Evolutionary conservation across 2,113 vertebrate species (phyloP).

Genomic region (Oncorhynchus gorbuscha): DNA sequence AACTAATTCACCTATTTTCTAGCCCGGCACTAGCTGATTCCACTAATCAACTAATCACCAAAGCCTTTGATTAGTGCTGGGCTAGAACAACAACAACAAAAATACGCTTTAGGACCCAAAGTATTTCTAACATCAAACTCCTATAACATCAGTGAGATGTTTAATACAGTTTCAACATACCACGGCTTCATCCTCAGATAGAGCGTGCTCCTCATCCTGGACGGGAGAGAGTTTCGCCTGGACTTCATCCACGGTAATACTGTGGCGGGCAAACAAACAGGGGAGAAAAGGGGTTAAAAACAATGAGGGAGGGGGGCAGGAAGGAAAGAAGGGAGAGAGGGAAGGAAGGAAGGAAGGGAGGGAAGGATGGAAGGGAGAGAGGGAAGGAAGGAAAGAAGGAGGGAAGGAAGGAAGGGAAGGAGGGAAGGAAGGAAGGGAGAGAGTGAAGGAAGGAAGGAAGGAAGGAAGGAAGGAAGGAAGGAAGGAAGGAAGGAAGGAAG

Average conservation of each 20-base stretch:
- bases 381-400: rapidly evolving
- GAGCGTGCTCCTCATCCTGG: neutral
- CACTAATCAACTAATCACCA: neutral
- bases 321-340: neutral
- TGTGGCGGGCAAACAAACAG: neutral
- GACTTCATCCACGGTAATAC: too few species aligned
- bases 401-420: neutral
- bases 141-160: too few species aligned
- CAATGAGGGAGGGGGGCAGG: neutral
- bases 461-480: too few species aligned
- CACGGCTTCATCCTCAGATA: neutral
- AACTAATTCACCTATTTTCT: too few species aligned
- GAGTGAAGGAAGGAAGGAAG: too few species aligned
- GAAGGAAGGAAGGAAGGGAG: neutral
- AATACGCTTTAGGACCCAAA: too few species aligned
- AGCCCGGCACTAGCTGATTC: too few species aligned
- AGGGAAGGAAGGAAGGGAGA: rapidly evolving
- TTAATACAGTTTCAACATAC: neutral
- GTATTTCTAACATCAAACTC: neutral
- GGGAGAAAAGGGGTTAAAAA: neutral
- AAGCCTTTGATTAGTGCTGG: neutral
- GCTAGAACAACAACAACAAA: too few species aligned
- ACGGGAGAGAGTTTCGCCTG: neutral
- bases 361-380: neutral
- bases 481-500: too few species aligned